phyloP scores from a whole-genome alignment of 2,888 invertebrate species.

The Stratiomys singularior region DNA sequence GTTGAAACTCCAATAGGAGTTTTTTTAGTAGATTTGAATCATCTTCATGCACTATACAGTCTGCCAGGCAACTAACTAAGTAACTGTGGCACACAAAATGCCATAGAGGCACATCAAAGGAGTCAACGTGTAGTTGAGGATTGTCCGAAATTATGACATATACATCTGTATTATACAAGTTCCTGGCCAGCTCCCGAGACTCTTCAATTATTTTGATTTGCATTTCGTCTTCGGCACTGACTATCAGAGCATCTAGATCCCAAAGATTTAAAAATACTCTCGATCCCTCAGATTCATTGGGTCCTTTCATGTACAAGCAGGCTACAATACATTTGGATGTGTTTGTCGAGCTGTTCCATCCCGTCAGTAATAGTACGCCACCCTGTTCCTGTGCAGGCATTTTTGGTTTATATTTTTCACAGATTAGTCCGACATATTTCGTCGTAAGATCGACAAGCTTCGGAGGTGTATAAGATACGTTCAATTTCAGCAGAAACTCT shows the following conservation, averaged over 20 bases:
- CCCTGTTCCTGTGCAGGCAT: neutral
- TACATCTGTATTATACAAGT: slow-evolving; percentile 22
- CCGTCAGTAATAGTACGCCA: slow-evolving; percentile 34
- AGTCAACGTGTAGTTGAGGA: slow-evolving; percentile 1
- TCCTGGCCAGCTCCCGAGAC: slow-evolving; percentile 26
- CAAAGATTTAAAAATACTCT: slow-evolving; percentile 42
- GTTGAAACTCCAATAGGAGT: slow-evolving; percentile 6
- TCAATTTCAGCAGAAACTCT: slow-evolving; percentile 2
- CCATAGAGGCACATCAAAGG: neutral
- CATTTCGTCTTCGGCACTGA: neutral
- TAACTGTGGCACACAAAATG: slow-evolving; percentile 35
- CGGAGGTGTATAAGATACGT: slow-evolving; percentile 9
- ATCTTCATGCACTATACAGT: slow-evolving; percentile 26
- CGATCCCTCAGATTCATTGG: neutral
- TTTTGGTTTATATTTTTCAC: neutral
- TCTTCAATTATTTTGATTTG: slow-evolving; percentile 24
- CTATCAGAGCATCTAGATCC: slow-evolving; percentile 19
- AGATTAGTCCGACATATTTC: slow-evolving; percentile 10
- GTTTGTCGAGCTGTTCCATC: slow-evolving; percentile 27
- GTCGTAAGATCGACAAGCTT: slow-evolving; percentile 16
- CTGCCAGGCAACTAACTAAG: slow-evolving; percentile 24
- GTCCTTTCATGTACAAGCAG: slow-evolving; percentile 3
- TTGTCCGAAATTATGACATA: slow-evolving; percentile 40
- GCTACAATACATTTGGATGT: slow-evolving; percentile 33
- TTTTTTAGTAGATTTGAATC: slow-evolving; percentile 26